Evolutionary conservation across 2,797 vertebrate genomes (phyloP), one percentile per base, ranked within the genome.

Genomic region (Pangasius larnaudii): DNA sequence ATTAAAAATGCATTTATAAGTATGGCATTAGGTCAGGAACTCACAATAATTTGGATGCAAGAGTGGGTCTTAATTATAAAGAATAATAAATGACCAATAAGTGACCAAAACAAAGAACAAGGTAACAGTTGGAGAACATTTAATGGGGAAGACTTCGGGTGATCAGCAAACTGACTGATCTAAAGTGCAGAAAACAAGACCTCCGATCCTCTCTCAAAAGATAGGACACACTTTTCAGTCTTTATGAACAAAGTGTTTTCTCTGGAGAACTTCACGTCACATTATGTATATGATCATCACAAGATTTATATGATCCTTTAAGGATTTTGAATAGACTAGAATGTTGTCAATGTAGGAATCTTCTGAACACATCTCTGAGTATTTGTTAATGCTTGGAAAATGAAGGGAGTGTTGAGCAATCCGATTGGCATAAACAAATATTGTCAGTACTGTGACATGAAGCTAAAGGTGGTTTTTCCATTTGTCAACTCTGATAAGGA

Each of bases 131-230:
- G 33, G 16, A 30, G n/a, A 67, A 71, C 18, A 39, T 8, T 71
- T 39, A 39, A 39, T 36, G 18, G 30, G 36, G 2, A 16, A 18
- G 30, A 33, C 5, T 36, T 71, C 36, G 0, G 1, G 67, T 72
- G 16, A 72, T 72, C 69, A 72, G 67, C 69, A 67, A 67, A 67
- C 65, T 11, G 22, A 74, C 71, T 27, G 71, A 74, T 74, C 39
- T 8, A 33, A 33, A 67, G 61, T 13, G 27, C 16, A 16, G 27
- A 65, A 58, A 58, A 58, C 18, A 22, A 65, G 9, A 65, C 61
- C 65, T 9, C 65, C 5, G 16, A 69, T 3, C 30, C 71, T 46
- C 19, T 39, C 33, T 71, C 36, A 42, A 16, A 16, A 69, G 5
- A 69, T 72, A 42, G 19, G 18, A 36, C 22, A 11, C 27, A 63